These are phyloP conservation scores for Thunnus thynnus DNA, from an alignment of 2,113 vertebrate genomes.

Conservation along the genomic window DNA sequence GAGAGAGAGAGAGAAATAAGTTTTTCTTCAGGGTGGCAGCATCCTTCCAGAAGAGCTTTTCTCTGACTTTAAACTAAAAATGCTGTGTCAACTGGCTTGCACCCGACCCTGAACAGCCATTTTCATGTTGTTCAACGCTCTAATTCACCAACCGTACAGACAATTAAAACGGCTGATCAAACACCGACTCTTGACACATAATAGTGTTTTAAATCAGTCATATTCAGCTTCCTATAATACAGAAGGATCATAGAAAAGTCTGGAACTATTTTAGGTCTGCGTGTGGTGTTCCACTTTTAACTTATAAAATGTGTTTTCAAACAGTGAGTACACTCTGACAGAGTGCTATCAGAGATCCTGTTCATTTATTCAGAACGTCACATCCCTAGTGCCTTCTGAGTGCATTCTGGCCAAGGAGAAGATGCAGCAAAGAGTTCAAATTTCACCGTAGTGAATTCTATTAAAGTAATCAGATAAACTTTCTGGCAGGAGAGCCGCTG, in stretches of 20 bases:
- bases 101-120: constrained; percentile 1
- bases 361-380: constrained; percentile 64
- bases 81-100: constrained; percentile 9
- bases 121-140: constrained; percentile 26
- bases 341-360: constrained; percentile 44
- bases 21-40: constrained; percentile 14
- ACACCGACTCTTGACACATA: not conserved
- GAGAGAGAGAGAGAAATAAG: not conserved
- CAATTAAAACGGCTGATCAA: constrained; percentile 46
- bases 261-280: constrained; percentile 28
- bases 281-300: constrained; percentile 25
- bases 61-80: constrained; percentile 26
- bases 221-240: constrained; percentile 20
- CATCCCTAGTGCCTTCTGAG: constrained; percentile 18
- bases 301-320: constrained; percentile 49
- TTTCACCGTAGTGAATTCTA: constrained; percentile 56
- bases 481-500: constrained; percentile 39
- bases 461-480: constrained; percentile 63
- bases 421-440: constrained; percentile 57
- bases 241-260: constrained; percentile 18
- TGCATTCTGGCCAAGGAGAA: constrained; percentile 45
- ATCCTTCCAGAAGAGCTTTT: constrained; percentile 15
- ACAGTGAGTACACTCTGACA: constrained; percentile 41
- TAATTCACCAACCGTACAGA: constrained; percentile 10
- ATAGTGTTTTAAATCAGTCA: not conserved